A percentile compares a stretch with the other conserved stretches of the same genome.
Conservation (phyloP, 1,140 invertebrate species). For the Aphelinus certus region DNA sequence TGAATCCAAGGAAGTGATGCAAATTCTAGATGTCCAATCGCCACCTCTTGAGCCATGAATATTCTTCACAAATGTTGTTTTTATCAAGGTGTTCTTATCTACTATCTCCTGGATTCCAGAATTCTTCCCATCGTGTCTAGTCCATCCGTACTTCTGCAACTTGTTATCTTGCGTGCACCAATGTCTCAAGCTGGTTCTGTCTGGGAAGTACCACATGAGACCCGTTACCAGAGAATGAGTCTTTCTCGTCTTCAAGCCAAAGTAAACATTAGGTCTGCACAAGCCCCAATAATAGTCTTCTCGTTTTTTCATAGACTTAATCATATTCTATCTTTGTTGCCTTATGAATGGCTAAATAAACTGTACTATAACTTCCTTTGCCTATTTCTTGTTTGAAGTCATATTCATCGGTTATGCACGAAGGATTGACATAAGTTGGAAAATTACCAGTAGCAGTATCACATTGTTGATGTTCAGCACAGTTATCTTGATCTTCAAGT, state of each 20-base stretch:
- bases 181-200: conserved; percentile 84
- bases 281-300: conserved; percentile 92
- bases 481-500: too few species aligned
- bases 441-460: too few species aligned
- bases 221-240: conserved; percentile 89
- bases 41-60: conserved; percentile 82
- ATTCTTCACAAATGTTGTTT: conserved; percentile 90
- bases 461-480: too few species aligned
- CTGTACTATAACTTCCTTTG: too few species aligned
- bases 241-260: conserved; percentile 90
- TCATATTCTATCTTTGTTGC: too few species aligned
- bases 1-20: too few species aligned
- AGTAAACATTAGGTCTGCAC: conserved; percentile 88
- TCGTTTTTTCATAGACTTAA: too few species aligned
- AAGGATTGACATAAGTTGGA: too few species aligned
- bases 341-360: too few species aligned
- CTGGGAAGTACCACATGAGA: conserved; percentile 96
- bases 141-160: conserved; percentile 85
- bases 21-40: conserved; percentile 91
- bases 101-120: conserved; percentile 93
- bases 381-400: too few species aligned
- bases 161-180: conserved; percentile 93
- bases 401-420: too few species aligned
- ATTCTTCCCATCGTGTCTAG: conserved; percentile 88
- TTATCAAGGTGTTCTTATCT: conserved; percentile 81